Evolutionary conservation across 2,113 vertebrate genomes (phyloP).

Genomic region (Felis catus): F.catus_Fca126_mat1.0 CM031415.1:187328001-187328500

Average conservation of each 20-base stretch:
- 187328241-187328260: not conserved
- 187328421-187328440: too few species aligned
- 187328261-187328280: not conserved
- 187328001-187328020: not conserved
- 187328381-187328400: too few species aligned
- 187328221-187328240: conserved; percentile 21
- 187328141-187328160: not conserved
- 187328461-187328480: too few species aligned
- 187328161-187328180: not conserved
- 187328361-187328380: not conserved
- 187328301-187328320: not conserved
- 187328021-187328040: not conserved
- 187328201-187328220: not conserved
- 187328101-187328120: not conserved
- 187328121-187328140: not conserved
- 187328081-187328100: not conserved
- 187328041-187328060: not conserved
- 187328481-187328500: too few species aligned
- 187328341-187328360: not conserved
- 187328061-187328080: not conserved
- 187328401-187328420: too few species aligned
- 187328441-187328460: too few species aligned
- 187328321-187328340: not conserved
- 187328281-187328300: not conserved
- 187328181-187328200: conserved; percentile 3